These are phyloP conservation scores for Rhegmatorhina hoffmannsi DNA, from an alignment of 2,113 vertebrate genomes.

Conservation along the genomic window DNA sequence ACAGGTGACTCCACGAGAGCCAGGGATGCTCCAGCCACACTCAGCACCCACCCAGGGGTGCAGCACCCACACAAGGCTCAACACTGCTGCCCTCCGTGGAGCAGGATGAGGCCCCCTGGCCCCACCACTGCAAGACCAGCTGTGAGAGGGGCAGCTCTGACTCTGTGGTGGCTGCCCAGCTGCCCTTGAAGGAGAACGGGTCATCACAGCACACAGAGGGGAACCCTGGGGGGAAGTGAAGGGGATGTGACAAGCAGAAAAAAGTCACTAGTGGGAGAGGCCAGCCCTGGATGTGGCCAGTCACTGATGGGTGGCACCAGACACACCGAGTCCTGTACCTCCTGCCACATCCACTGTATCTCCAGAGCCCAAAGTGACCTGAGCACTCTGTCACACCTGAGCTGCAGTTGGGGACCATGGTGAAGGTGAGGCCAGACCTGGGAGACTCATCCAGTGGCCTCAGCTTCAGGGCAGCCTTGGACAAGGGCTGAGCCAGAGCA, in stretches of 20 bases:
- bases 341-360: fast-evolving
- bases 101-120: not conserved
- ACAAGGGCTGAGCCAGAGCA: not conserved
- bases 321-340: fast-evolving
- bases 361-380: not conserved
- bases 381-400: not conserved
- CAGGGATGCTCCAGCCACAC: not conserved
- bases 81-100: fast-evolving
- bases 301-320: not conserved
- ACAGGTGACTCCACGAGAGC: fast-evolving
- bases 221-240: not conserved
- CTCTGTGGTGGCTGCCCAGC: not conserved
- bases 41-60: not conserved
- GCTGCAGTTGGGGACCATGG: fast-evolving
- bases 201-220: fast-evolving
- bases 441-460: not conserved
- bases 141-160: not conserved
- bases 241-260: not conserved
- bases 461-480: not conserved
- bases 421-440: not conserved
- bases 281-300: not conserved
- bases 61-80: not conserved
- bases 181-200: not conserved
- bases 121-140: not conserved
- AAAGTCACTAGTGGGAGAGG: not conserved